These are phyloP conservation scores for Agrotis ipsilon DNA, from an alignment of 2,888 invertebrate species.

Conservation along the genomic window DNA sequence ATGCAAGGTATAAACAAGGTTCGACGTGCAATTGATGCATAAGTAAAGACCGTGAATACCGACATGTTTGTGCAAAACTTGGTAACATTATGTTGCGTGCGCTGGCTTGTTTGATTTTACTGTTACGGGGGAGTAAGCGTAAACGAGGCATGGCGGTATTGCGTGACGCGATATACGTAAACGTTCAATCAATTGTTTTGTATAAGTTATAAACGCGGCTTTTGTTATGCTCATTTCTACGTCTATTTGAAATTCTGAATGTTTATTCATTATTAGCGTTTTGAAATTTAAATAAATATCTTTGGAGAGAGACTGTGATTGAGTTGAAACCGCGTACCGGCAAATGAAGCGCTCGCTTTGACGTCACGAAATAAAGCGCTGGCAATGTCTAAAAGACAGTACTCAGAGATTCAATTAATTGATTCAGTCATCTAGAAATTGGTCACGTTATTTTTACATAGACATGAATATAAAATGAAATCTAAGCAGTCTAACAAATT, in stretches of 20 bases:
- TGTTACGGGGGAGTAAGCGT: slow-evolving; percentile 38
- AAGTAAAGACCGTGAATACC: slow-evolving; percentile 15
- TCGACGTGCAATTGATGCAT: slow-evolving; percentile 8
- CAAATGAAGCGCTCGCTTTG: not conserved
- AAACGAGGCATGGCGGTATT: slow-evolving; percentile 34
- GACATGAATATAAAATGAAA: too few species aligned
- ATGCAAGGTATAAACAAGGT: not conserved
- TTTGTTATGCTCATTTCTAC: not conserved
- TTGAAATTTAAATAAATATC: too few species aligned
- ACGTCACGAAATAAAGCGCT: not conserved
- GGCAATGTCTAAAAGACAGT: too few species aligned
- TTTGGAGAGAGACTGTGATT: not conserved
- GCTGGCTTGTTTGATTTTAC: slow-evolving; percentile 35
- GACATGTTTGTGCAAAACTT: slow-evolving; percentile 29
- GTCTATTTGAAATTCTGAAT: not conserved
- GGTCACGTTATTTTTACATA: too few species aligned
- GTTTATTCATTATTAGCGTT: too few species aligned
- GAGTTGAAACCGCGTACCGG: not conserved
- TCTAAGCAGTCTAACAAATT: too few species aligned
- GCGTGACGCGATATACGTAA: slow-evolving; percentile 37
- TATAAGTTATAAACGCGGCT: slow-evolving; percentile 14
- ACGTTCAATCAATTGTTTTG: slow-evolving; percentile 31
- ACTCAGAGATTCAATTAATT: too few species aligned
- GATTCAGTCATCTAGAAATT: too few species aligned
- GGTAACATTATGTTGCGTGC: slow-evolving; percentile 35